Evolutionary conservation across 2,888 invertebrate species (phyloP).

Genomic region (Cheilosia vulpina): DNA sequence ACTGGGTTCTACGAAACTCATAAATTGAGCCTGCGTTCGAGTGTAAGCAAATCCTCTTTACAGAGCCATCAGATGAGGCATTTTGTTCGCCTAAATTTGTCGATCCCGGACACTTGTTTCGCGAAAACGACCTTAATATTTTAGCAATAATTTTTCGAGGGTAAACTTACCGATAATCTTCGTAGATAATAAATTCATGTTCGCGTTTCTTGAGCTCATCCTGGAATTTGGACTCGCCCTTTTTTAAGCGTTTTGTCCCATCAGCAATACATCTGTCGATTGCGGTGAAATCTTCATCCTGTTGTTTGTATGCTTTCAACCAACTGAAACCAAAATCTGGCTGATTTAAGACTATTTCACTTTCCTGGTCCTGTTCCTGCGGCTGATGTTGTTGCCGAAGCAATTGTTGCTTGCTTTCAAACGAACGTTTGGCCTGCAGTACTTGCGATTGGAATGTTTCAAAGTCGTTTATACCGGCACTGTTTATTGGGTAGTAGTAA

Average conservation of each 20-base stretch:
- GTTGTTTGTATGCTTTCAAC: conserved; percentile 81
- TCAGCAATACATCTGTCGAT: conserved; percentile 77
- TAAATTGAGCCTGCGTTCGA: too few species aligned
- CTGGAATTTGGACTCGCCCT: conserved; percentile 79
- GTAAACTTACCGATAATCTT: conserved; percentile 80
- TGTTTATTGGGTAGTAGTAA: conserved; percentile 80
- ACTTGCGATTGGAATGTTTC: conserved; percentile 79
- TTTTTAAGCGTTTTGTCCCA: conserved; percentile 76
- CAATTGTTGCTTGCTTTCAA: conserved; percentile 43
- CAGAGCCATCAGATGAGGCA: too few species aligned
- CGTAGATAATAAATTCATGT: conserved; percentile 82
- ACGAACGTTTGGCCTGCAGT: conserved; percentile 78
- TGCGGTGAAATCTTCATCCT: conserved; percentile 79
- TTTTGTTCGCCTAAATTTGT: too few species aligned
- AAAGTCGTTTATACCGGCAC: conserved; percentile 78
- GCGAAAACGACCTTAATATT: too few species aligned
- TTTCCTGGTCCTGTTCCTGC: conserved; percentile 14
- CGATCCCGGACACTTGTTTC: too few species aligned
- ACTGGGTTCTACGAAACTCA: too few species aligned
- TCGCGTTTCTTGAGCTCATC: conserved; percentile 83
- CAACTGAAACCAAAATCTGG: conserved; percentile 77
- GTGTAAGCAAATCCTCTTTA: too few species aligned
- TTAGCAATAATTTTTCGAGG: neutral
- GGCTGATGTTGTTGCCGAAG: conserved; percentile 7
- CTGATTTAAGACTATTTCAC: conserved; percentile 34